Evolutionary conservation across 2,888 invertebrate species (phyloP), one percentile per base, ranked within the genome.

Genomic region (Keiferia lycopersicella): DNA sequence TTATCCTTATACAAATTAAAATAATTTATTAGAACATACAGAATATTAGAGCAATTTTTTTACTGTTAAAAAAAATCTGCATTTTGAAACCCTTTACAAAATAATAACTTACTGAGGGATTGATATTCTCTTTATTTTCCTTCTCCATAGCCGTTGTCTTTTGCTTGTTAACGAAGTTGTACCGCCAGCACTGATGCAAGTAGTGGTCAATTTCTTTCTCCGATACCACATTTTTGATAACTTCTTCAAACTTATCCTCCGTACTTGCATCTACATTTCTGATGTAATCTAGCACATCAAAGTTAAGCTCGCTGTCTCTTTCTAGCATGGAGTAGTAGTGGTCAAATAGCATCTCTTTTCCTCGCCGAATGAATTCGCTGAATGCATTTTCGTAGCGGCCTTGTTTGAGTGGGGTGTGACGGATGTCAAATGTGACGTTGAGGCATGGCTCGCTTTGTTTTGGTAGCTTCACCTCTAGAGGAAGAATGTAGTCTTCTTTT

Each of bases 131-230:
- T 22, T 61, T 61, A 18, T 73, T 45, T 45, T 22, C 18, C 2
- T 20, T 18, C 2, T 45, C 50, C 22, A 64, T 14, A 12, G 50
- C 20, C n/a, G 45, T 8, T 14, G 34, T 26, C 16, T 56, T 72
- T 38, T 84, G 82, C 38, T 84, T 84, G 61, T 80, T 71, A 26
- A 90, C 75, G 71, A 79, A 82, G 67, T 87, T 86, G 69, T 86
- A 88, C 65, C 84, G 79, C 91, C 91, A 91, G 61, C 90, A 89
- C 53, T 87, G 88, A 69, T 83, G 83, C 61, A 90, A 71, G 67
- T 90, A 88, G 65, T 84, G 83, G 62, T 89, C 87, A 1, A 91
- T 77, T 65, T 91, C 90, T 6, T 89, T 88, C 68, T 87, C 84
- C 0, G 86, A 81, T 0, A 80, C 81, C 0, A 79, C 70, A 64